Evolutionary conservation across 2,888 invertebrate species (phyloP), one percentile per base, ranked within the genome.

Genomic region (Cenopis cana): DNA sequence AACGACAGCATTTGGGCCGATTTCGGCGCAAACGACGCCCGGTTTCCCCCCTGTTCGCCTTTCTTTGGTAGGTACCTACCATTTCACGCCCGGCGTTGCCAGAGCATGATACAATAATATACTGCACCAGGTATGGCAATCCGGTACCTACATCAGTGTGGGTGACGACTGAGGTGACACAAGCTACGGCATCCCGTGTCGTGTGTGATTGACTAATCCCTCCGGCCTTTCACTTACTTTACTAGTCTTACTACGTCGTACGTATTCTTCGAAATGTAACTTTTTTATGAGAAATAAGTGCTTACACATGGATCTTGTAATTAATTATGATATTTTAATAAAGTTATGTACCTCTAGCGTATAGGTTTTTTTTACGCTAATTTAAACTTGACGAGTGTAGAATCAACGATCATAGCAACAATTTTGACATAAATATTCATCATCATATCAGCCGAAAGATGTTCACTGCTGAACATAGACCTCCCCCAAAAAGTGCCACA

Each of bases 1-100:
- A 72, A 65, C 74, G 82, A 84, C 83, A 83, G 77, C 50, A 57
- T 69, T 69, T 61, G 56, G 68, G 61, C 41, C 60, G 62, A 56
- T 20, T 55, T 64, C 56, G 56, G 73, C 78, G 76, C 77, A 76
- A 76, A 74, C 77, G 75, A 75, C 29, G 71, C 64, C 50, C 50
- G 52, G 52, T 10, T 29, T 4, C 18, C 61, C 38, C 56, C 57
- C 49, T 49, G 8, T 46, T 46, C n/a, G 11, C 55, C 49, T 49
- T 38, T 38, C 24, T 24, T 41, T 38, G 10, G 46, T 33, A n/a
- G n/a, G n/a, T n/a, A n/a, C n/a, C n/a, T n/a, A 60, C 69, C 57
- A 38, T 33, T 18, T 17, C 41, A 56, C 11, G 54, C 38, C 66
- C 72, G 65, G 46, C 69, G 73, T 29, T 68, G 59, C 74, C 72